phyloP scores from a whole-genome alignment of 2,888 invertebrate species.

The Stegophylla sp. region DNA sequence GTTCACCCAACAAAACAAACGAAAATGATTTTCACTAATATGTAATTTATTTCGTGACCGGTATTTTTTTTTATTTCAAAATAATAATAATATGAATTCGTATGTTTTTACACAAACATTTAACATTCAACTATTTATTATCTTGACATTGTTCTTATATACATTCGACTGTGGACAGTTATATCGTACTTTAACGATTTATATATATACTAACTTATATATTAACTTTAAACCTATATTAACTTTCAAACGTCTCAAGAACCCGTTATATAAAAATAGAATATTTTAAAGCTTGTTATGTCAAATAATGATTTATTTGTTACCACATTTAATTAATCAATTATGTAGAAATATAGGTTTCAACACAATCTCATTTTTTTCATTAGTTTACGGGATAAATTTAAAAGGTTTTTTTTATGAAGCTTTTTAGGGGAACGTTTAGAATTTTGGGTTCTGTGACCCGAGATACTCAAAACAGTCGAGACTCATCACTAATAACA shows the following conservation, averaged over 20 bases:
- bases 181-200: not conserved
- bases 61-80: not conserved
- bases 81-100: not conserved
- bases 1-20: no score
- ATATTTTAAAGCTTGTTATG: slow-evolving; percentile 5
- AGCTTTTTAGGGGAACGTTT: slow-evolving; percentile 16
- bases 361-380: not conserved
- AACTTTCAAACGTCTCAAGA: slow-evolving; percentile 29
- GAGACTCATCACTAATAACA: slow-evolving; percentile 53
- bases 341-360: not conserved
- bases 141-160: no score
- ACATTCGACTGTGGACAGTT: no score
- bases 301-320: slow-evolving; percentile 4
- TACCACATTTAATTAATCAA: not conserved
- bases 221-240: slow-evolving; percentile 22
- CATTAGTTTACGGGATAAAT: not conserved
- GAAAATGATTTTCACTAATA: no score
- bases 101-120: not conserved
- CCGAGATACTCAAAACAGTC: slow-evolving; percentile 42
- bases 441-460: slow-evolving; percentile 29
- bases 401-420: not conserved
- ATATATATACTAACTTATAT: not conserved
- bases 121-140: not conserved
- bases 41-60: not conserved
- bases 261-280: slow-evolving; percentile 12